These are phyloP conservation scores for Bombus sylvicola DNA, from an alignment of 1,140 invertebrate species.

Conservation along the genomic window DNA sequence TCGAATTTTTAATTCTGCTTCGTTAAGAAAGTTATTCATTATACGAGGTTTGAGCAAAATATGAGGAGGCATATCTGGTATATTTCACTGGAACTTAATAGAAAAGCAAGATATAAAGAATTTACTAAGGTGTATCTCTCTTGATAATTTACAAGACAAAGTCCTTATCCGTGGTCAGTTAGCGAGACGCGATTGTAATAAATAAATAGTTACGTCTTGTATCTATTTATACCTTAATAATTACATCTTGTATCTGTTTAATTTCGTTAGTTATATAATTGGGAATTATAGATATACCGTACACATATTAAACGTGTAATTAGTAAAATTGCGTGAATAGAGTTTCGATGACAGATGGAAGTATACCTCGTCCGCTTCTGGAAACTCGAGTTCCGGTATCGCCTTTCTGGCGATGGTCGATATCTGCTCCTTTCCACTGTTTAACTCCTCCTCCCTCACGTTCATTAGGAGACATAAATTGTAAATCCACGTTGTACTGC, in stretches of 20 bases:
- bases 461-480: constrained; percentile 80
- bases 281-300: not conserved
- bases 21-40: not conserved
- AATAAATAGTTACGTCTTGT: too few relatives aligned
- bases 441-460: constrained; percentile 74
- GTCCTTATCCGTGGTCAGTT: too few relatives aligned
- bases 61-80: not conserved
- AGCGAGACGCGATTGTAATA: too few relatives aligned
- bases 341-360: not conserved
- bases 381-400: constrained; percentile 80
- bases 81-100: too few relatives aligned
- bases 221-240: too few relatives aligned
- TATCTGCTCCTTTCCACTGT: constrained; percentile 76
- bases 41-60: not conserved
- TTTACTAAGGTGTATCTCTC: too few relatives aligned
- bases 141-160: too few relatives aligned
- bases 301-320: not conserved
- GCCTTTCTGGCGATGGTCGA: constrained; percentile 79
- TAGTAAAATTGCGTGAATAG: not conserved
- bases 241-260: too few relatives aligned
- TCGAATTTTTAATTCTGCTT: too few relatives aligned
- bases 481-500: constrained; percentile 83
- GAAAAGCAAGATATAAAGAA: too few relatives aligned
- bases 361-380: constrained; percentile 78
- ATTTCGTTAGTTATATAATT: not conserved